Evolutionary conservation across 2,797 vertebrate species (phyloP).

Genomic region (Esox masquinongy): DNA sequence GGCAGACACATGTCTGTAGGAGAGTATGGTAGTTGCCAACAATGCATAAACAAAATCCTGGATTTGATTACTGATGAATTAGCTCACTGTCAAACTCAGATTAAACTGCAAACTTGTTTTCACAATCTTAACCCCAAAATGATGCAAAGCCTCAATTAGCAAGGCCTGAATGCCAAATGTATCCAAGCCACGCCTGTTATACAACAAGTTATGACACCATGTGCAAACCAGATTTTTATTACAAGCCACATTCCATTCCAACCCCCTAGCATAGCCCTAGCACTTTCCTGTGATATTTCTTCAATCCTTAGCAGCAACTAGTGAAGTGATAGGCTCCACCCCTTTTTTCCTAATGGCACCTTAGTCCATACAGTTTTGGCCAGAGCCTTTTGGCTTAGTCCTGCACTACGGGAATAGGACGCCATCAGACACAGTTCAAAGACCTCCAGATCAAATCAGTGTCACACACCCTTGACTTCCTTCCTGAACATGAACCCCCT

Average conservation of each 20-base stretch:
- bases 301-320: not conserved
- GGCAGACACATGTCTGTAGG: constrained; percentile 20
- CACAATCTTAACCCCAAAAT: not conserved
- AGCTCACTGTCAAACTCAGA: not conserved
- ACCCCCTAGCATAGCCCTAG: not conserved
- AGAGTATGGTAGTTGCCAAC: not conserved
- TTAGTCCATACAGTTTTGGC: not conserved
- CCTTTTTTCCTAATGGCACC: too few relatives aligned
- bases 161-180: not conserved
- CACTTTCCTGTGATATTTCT: constrained; percentile 1
- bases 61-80: not conserved
- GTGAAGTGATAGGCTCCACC: not conserved
- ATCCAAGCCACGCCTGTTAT: not conserved
- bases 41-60: not conserved
- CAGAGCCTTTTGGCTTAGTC: too few relatives aligned
- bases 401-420: too few relatives aligned
- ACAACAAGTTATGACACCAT: not conserved
- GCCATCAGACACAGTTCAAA: not conserved
- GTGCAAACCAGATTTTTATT: not conserved
- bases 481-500: constrained; percentile 16
- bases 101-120: not conserved
- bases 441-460: constrained; percentile 12
- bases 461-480: constrained; percentile 12
- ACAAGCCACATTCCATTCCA: not conserved
- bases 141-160: constrained; percentile 1